A percentile compares a stretch with the other conserved stretches of the same genome.
Conservation (phyloP, 2,888 invertebrate genomes). For the Geophilus truncorum region DNA sequence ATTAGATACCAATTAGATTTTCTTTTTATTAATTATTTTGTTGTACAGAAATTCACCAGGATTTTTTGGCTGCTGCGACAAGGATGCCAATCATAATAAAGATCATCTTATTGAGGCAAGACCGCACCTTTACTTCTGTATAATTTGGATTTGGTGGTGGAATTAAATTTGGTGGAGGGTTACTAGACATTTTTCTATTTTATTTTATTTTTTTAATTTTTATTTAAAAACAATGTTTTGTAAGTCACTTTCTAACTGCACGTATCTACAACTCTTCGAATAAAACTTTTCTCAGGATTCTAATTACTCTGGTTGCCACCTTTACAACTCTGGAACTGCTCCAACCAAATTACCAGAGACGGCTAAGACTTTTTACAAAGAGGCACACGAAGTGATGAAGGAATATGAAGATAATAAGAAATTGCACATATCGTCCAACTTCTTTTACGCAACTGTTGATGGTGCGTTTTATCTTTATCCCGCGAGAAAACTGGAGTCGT, state of each 20-base stretch:
- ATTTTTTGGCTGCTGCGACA: neutral
- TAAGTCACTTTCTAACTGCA: neutral
- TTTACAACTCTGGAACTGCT: neutral
- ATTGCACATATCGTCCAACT: neutral
- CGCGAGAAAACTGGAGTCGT: neutral
- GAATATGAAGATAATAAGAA: neutral
- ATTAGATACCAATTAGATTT: too few species aligned
- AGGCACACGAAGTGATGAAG: slow-evolving; percentile 3
- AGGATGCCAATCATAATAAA: neutral
- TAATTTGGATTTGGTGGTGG: neutral
- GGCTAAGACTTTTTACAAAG: neutral
- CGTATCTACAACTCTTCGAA: neutral
- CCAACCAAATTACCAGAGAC: neutral
- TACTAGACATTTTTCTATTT: neutral
- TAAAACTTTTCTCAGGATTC: neutral
- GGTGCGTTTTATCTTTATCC: slow-evolving; percentile 14
- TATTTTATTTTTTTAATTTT: neutral
- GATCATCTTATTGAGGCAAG: neutral
- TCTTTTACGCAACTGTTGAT: neutral
- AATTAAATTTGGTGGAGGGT: neutral
- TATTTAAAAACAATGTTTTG: neutral
- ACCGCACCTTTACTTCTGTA: neutral
- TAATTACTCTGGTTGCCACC: neutral
- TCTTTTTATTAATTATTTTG: too few species aligned
- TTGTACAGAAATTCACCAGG: neutral